Base-by-base conservation (phyloP, 2,888 invertebrate genomes). In the Hypercompe scribonia region DNA sequence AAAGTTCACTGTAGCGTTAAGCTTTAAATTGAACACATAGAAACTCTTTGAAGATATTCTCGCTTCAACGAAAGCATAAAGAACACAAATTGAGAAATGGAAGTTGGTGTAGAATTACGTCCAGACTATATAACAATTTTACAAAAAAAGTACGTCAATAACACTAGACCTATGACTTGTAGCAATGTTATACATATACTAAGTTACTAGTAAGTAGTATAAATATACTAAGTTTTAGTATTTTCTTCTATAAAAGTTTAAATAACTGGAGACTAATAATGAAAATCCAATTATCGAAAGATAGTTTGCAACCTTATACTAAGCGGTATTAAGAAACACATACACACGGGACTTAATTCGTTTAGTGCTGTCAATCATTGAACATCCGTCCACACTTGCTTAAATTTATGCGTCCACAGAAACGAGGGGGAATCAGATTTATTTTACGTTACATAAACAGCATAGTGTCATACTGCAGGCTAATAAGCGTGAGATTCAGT, bases 381-480 rank as follows among this genome's bases (percentile, higher is more conserved):
- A n/a, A 36, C n/a, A 65, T 68, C 61, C 65, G 65, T 39, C 61
- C 42, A 65, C 42, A 46, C 65, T 18, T 34, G 42, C 63, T 63
- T 63, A 46, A 28, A 67, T 70, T 31, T 65, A 50, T 36, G 33
- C 50, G 36, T 63, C 50, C 28, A 31, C 13, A 50, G 39, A 39
- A 39, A 42, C 42, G 46, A 58, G 33, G 73, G 75, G 78, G 74
- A 84, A 84, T 78, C 72, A 83, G 73, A 77, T 70, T 77, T 78
- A 71, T 76, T 83, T 69, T 42, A 33, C 33, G 76, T 81, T 83
- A 81, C 72, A 85, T 78, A 78, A 79, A 73, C 65, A 71, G 76
- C 73, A 74, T 75, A 68, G 68, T 68, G 68, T 67, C 66, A 50
- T 75, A 74, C 68, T 68, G 66, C 68, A n/a, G 63, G 31, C 65